phyloP scores from a whole-genome alignment of 1,140 invertebrate genomes.

The Eumeta japonica region DNA sequence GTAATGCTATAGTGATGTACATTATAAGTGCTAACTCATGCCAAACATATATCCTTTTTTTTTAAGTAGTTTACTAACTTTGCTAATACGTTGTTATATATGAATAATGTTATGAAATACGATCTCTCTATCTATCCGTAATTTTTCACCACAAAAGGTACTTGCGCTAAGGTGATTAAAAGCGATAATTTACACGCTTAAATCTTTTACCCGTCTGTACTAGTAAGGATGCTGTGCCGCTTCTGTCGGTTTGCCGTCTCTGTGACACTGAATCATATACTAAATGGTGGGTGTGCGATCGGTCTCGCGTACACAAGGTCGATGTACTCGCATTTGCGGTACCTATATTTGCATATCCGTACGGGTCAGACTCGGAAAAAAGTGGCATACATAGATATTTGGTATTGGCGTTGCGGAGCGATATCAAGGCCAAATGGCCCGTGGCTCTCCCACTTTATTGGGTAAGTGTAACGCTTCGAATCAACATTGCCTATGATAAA shows the following conservation, averaged over 20 bases:
- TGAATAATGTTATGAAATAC: too few relatives aligned
- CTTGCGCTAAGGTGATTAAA: too few relatives aligned
- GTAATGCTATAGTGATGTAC: too few relatives aligned
- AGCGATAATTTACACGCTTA: too few relatives aligned
- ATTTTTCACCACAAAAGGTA: too few relatives aligned
- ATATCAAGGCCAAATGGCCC: constrained; percentile 48
- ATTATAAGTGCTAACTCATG: too few relatives aligned
- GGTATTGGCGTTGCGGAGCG: constrained; percentile 37
- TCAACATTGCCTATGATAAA: constrained; percentile 45
- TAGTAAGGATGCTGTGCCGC: constrained; percentile 24
- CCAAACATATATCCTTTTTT: too few relatives aligned
- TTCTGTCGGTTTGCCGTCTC: constrained; percentile 35
- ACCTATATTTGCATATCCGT: constrained; percentile 50
- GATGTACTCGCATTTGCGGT: constrained; percentile 51
- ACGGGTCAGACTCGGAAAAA: constrained; percentile 35
- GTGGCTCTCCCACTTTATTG: constrained; percentile 47
- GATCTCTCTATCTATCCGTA: too few relatives aligned
- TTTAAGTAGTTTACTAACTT: too few relatives aligned
- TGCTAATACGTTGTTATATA: too few relatives aligned
- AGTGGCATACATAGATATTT: constrained; percentile 40
- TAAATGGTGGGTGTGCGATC: constrained; percentile 43
- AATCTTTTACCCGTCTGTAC: too few relatives aligned
- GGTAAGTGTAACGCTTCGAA: constrained; percentile 55
- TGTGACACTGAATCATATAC: constrained; percentile 43
- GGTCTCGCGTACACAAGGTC: constrained; percentile 46